Base-by-base conservation (phyloP, 2,797 vertebrate species). In the Scolopax rusticola region DNA sequence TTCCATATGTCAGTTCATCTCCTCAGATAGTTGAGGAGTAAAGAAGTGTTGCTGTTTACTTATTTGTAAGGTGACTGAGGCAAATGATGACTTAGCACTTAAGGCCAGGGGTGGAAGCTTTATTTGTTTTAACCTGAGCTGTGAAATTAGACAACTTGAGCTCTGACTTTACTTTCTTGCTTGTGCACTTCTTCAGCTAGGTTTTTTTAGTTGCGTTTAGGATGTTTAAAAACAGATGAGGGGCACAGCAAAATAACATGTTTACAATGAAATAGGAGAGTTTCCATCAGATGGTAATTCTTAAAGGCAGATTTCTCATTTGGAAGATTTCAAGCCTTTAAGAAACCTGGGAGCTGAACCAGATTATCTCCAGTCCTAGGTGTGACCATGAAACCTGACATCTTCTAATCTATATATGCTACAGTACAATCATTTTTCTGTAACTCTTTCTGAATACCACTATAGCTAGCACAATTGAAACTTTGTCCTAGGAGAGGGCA, bases 371-470 rank as follows among this genome's bases (percentile, higher is more conserved):
- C 23, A 51, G 2, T 40, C 19, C 54, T 79, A 36, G 53, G 28
- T 21, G 17, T 63, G 32, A 59, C 51, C 28, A 32, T n/a, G 67
- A 82, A 15, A 15, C 21, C 15, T 21, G 27, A 8, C 12, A 5
- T 81, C 4, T 77, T 77, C 56, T 33, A 17, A 36, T 56, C 28
- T 33, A 0, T 11, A 4, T 67, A 71, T 83, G 23, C 51, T 68
- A 15, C 9, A 19, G 8, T 27, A 2, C 36, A 28, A 5, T 57
- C 25, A 30, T 33, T 89, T n/a, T 36, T 48, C 25, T 2, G 0
- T 47, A 3, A 41, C 8, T 69, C 17, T 84, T 54, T 50, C 19
- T 33, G 30, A 48, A 36, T 67, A 6, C 7, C 14, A 2, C 33
- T 24, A 4, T 28, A 32, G 40, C 43, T 41, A 23, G 15, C 9